Evolutionary conservation across 2,113 vertebrate species (phyloP).

Genomic region (Tamias sibiricus): DNA sequence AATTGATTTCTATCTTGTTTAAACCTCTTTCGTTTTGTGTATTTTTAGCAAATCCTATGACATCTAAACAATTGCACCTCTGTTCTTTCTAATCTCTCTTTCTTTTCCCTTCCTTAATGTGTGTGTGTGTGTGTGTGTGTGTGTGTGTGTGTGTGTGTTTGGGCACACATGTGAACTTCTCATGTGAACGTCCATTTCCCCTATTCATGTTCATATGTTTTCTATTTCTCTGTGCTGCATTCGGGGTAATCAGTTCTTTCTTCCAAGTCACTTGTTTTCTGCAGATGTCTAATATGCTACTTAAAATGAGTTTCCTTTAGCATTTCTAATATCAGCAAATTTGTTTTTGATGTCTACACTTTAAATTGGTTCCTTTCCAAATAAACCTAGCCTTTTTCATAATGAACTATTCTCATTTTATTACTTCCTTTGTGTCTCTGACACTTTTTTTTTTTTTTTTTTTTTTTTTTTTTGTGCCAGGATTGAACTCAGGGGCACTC

Average conservation of each 20-base stretch:
- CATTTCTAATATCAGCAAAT: background rate
- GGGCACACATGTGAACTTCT: background rate
- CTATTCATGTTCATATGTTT: background rate
- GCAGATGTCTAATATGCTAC: background rate
- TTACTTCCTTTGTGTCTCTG: background rate
- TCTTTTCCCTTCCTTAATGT: background rate
- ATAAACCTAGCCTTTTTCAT: background rate
- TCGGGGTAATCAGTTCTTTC: background rate
- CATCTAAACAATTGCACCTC: background rate
- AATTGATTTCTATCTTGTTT: background rate
- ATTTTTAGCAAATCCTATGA: background rate
- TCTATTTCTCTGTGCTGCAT: background rate
- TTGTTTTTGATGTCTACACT: background rate
- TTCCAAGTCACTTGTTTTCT: background rate
- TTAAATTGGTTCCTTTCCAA: background rate
- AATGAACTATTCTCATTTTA: background rate
- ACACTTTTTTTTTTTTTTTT: too few relatives aligned
- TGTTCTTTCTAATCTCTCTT: background rate
- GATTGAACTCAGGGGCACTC: too few relatives aligned
- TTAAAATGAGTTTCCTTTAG: background rate
- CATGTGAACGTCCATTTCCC: background rate
- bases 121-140: too few relatives aligned
- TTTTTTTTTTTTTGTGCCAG: too few relatives aligned
- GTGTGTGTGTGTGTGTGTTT: too few relatives aligned
- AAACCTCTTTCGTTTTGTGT: background rate